These are phyloP conservation scores for Sericinus montela DNA, from an alignment of 2,888 invertebrate species.

Conservation along the genomic window DNA sequence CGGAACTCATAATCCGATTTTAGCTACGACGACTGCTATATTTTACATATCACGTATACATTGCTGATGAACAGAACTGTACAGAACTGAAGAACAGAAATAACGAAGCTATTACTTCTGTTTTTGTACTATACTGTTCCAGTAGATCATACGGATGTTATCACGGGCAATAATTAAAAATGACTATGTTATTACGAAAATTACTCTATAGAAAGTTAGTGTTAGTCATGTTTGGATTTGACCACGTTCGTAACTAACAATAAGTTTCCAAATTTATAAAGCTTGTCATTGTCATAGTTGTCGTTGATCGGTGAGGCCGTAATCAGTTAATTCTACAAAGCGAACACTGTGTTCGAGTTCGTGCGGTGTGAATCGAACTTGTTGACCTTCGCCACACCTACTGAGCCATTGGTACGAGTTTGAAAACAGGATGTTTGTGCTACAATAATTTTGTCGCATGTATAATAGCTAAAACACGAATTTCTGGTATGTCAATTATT, in stretches of 20 bases:
- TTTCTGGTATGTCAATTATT: not conserved
- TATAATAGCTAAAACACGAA: not conserved
- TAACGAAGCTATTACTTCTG: no score
- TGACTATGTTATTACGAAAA: no score
- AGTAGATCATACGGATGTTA: no score
- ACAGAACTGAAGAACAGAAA: no score
- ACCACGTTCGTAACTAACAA: not conserved
- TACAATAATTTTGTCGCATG: slow-evolving; percentile 54
- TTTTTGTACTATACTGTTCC: no score
- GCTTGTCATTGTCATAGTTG: not conserved
- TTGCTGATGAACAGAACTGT: no score
- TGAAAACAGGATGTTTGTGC: slow-evolving; percentile 55
- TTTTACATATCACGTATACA: no score
- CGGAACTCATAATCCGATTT: no score
- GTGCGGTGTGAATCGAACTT: slow-evolving; percentile 37
- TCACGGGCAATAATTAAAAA: no score
- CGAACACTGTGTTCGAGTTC: slow-evolving; percentile 27
- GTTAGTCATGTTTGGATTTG: no score
- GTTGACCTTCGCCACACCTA: slow-evolving; percentile 65
- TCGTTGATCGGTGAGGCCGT: slow-evolving; percentile 6
- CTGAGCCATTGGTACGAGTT: slow-evolving; percentile 42
- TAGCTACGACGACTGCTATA: no score
- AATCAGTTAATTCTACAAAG: slow-evolving; percentile 1
- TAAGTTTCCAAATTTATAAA: not conserved
- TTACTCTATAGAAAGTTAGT: no score